These are phyloP conservation scores for Ips typographus DNA, from an alignment of 1,140 invertebrate genomes.

Conservation along the genomic window DNA sequence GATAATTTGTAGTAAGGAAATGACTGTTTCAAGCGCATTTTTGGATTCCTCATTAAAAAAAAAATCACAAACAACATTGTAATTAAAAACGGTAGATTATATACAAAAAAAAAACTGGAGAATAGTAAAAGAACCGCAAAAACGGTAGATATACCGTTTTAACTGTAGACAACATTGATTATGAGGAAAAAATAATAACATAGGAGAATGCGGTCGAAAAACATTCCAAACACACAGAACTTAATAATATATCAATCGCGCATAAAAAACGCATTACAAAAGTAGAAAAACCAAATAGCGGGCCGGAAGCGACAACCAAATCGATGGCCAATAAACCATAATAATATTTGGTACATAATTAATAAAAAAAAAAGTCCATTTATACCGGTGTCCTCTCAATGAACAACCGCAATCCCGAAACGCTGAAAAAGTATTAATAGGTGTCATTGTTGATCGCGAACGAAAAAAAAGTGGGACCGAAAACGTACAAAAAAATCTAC, in stretches of 20 bases:
- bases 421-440: conserved; percentile 50
- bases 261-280: conserved; percentile 32
- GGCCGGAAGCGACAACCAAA: conserved; percentile 23
- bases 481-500: conserved; percentile 37
- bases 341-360: conserved; percentile 42
- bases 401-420: conserved; percentile 41
- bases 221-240: neutral
- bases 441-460: conserved; percentile 44
- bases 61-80: too few species aligned
- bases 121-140: too few species aligned
- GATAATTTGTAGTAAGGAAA: too few species aligned
- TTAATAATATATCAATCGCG: conserved; percentile 17
- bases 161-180: too few species aligned
- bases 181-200: too few species aligned
- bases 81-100: too few species aligned
- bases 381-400: conserved; percentile 41
- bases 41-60: too few species aligned
- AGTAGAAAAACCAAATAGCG: conserved; percentile 33
- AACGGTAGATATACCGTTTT: too few species aligned
- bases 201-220: too few species aligned
- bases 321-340: conserved; percentile 38
- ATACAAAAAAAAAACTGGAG: too few species aligned
- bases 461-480: conserved; percentile 8
- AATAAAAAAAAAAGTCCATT: conserved; percentile 39
- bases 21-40: too few species aligned